A percentile compares a stretch with the other conserved stretches of the same genome.
These are phyloP conservation scores for Nothocercus nigrocapillus DNA, from an alignment of 2,113 vertebrate species.

Conservation along the genomic window DNA sequence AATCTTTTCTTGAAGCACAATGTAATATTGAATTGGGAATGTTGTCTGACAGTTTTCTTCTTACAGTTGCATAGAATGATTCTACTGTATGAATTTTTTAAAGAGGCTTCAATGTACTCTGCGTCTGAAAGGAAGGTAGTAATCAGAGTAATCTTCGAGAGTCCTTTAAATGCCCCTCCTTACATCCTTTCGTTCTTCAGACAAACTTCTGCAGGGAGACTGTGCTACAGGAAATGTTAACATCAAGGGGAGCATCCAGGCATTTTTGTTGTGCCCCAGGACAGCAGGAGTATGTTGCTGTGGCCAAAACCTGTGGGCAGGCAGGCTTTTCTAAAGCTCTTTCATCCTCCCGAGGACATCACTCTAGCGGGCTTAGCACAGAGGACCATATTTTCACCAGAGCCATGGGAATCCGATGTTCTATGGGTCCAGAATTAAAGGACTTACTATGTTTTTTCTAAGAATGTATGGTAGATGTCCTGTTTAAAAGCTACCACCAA, in stretches of 20 bases:
- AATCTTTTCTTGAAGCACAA: conserved; percentile 90
- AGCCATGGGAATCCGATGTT: not conserved
- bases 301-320: not conserved
- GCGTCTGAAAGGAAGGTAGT: conserved; percentile 69
- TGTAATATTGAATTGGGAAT: conserved; percentile 88
- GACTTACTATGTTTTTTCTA: not conserved
- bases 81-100: conserved; percentile 81
- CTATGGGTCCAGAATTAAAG: fast-evolving
- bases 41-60: conserved; percentile 83
- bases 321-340: not conserved
- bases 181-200: not conserved
- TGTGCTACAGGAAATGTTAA: not conserved
- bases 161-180: conserved; percentile 37
- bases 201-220: conserved; percentile 19
- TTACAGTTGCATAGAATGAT: conserved; percentile 73
- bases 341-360: not conserved
- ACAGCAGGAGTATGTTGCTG: not conserved
- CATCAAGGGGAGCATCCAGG: not conserved
- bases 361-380: not conserved
- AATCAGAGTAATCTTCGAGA: conserved; percentile 65
- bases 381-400: not conserved
- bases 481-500: not conserved
- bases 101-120: conserved; percentile 74
- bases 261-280: not conserved
- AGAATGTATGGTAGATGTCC: not conserved